A percentile compares a stretch with the other conserved stretches of the same genome.
Conservation (phyloP, 2,888 invertebrate genomes). For the Apotomis betuletana region DNA sequence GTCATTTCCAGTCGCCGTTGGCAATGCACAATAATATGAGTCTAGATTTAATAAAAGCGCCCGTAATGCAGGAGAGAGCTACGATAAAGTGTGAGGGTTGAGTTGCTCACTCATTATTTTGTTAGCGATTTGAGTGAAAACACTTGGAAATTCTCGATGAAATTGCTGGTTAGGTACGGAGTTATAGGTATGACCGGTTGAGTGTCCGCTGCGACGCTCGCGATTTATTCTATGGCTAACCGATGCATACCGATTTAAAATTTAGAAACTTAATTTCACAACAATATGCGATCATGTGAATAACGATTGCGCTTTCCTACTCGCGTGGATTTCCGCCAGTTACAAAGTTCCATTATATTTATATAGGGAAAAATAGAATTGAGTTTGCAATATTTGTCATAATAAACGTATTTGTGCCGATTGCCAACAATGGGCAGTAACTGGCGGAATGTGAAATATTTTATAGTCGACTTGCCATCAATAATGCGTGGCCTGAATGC, state of each 20-base stretch:
- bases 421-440: conserved; percentile 37
- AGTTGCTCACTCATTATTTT: conserved; percentile 70
- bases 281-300: not conserved
- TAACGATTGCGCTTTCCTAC: conserved; percentile 18
- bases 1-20: conserved; percentile 64
- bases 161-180: conserved; percentile 70
- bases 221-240: conserved; percentile 23
- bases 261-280: conserved; percentile 25
- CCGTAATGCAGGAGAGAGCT: conserved; percentile 62
- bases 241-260: conserved; percentile 31
- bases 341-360: conserved; percentile 4
- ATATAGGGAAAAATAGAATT: conserved; percentile 19
- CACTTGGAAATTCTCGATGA: conserved; percentile 69
- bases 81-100: conserved; percentile 70
- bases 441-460: conserved; percentile 36
- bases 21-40: conserved; percentile 66
- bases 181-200: conserved; percentile 49
- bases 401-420: conserved; percentile 20
- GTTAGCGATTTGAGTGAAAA: conserved; percentile 75
- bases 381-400: conserved; percentile 33
- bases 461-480: conserved; percentile 39
- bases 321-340: conserved; percentile 16
- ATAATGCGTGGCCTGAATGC: conserved; percentile 40
- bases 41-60: conserved; percentile 73
- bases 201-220: conserved; percentile 34